Base-by-base conservation (phyloP, 1,140 invertebrate species). In the Ostrea edulis region DNA sequence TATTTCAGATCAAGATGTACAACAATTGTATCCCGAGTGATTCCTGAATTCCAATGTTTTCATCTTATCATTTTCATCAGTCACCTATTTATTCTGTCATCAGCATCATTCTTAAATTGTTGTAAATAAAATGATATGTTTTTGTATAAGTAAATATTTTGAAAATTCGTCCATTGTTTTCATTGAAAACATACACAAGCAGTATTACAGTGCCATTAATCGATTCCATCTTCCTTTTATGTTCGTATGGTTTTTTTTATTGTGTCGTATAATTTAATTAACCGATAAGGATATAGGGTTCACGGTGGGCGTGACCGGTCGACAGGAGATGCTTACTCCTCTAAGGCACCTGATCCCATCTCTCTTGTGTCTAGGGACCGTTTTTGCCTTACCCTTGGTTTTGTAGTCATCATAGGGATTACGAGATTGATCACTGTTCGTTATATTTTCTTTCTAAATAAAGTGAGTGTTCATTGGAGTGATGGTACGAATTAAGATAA, bases 1-100 rank as follows among this genome's bases (percentile, higher is more conserved):
- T 71, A 4, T 71, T 77, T 11, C 25, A 77, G 68, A 77, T 77
- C 4, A 77, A 77, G 29, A 77, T 77, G 68, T 29, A 77, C 29
- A 77, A 77, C 29, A 11, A 77, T 25, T 77, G 68, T 77, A 14
- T 77, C 11, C 68, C 68, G 25, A 77, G 14, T 22, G 29, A 77
- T 8, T 29, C 25, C 8, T 77, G 68, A 77, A 77, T 77, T 77
- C 68, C 68, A 77, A 14, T 29, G 12, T 58, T 20, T 11, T 0
- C 55, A 20, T 20, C 17, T 20, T 2, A 20, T 62, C 55, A 62
- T 62, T 62, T 17, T 7, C 55, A 20, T 62, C 55, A 7, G 0
- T 62, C 55, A 62, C n/a, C n/a, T 62, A 62, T 62, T 62, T 62
- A 62, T 62, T 62, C 55, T 17, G 17, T 62, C n/a, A n/a, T 20